These are phyloP conservation scores for Apodemus agrarius DNA, from an alignment of 2,797 vertebrate species.

Conservation along the genomic window DNA sequence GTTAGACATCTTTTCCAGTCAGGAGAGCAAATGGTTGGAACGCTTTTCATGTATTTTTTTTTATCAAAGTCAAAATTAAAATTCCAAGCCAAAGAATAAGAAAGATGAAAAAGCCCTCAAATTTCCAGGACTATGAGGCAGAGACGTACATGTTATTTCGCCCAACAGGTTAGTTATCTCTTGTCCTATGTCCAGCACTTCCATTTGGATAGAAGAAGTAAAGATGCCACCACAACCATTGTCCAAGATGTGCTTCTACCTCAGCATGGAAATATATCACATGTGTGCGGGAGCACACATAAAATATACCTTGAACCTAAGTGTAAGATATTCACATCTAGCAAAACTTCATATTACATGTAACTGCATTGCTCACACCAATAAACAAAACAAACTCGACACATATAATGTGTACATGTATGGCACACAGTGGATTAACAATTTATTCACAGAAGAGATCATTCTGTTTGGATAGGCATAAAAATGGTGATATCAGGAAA, in stretches of 20 bases:
- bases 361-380: neutral
- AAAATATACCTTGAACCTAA: neutral
- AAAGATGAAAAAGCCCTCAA: neutral
- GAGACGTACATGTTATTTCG: neutral
- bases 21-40: neutral
- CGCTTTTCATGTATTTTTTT: neutral
- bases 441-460: slow-evolving; percentile 53
- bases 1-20: neutral
- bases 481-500: neutral
- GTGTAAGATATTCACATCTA: neutral
- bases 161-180: neutral
- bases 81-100: neutral
- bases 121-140: neutral
- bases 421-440: neutral
- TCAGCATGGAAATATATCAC: neutral
- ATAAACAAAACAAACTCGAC: neutral
- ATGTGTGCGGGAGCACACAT: neutral
- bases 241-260: neutral
- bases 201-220: neutral
- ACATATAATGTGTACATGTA: neutral
- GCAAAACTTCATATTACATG: neutral
- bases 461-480: neutral
- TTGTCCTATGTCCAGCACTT: neutral
- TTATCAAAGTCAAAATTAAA: slow-evolving; percentile 51
- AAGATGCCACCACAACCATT: neutral